These are phyloP conservation scores for Himalopsyche kuldschensis DNA, from an alignment of 2,888 invertebrate genomes.

Conservation along the genomic window DNA sequence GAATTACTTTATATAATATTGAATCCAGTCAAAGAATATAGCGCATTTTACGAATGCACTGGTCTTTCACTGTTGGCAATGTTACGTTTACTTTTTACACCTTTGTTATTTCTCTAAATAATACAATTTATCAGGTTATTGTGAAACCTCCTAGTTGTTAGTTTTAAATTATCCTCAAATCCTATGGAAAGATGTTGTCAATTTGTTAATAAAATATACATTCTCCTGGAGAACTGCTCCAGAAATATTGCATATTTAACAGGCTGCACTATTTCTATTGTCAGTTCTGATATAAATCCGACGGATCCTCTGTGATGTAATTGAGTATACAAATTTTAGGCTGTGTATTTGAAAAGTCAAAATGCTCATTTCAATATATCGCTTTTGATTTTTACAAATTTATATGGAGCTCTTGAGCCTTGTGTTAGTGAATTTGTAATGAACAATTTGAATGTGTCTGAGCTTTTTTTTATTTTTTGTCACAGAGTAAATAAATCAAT, in stretches of 20 bases:
- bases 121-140: background rate
- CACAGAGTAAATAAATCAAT: too few relatives aligned
- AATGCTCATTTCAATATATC: background rate
- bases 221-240: background rate
- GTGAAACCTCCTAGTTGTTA: background rate
- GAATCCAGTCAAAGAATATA: too few relatives aligned
- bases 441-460: too few relatives aligned
- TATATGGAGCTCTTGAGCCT: too few relatives aligned
- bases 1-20: too few relatives aligned
- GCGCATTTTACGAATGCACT: too few relatives aligned
- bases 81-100: too few relatives aligned
- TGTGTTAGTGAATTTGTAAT: too few relatives aligned
- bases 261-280: background rate
- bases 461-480: too few relatives aligned
- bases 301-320: background rate
- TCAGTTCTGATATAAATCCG: background rate
- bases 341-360: slow-evolving; percentile 6
- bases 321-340: slow-evolving; percentile 20
- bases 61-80: too few relatives aligned
- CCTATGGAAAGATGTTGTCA: background rate
- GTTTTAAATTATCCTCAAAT: background rate
- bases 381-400: background rate
- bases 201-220: background rate
- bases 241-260: background rate
- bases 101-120: too few relatives aligned